Base-by-base conservation (phyloP, 23 tunicate species). In the Styela clava region DNA sequence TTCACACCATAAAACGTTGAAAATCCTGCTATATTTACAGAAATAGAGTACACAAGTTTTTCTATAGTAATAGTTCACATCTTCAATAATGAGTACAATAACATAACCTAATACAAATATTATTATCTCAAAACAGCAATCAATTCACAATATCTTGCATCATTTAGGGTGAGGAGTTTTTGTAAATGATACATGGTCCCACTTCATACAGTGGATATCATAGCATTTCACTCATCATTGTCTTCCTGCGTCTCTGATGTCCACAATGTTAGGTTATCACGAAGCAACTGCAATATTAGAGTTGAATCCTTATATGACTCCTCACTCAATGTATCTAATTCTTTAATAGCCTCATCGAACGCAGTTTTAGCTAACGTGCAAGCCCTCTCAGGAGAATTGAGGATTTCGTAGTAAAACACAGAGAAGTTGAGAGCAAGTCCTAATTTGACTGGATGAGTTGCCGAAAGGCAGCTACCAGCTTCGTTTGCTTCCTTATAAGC, bases 191-290 rank as follows among this genome's bases (percentile, higher is more conserved):
- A n/a, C n/a, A n/a, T n/a, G n/a, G n/a, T n/a, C n/a, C n/a, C n/a
- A n/a, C n/a, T n/a, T n/a, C n/a, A n/a, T n/a, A n/a, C n/a, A n/a
- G n/a, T n/a, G n/a, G n/a, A n/a, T n/a, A n/a, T n/a, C n/a, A n/a
- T n/a, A n/a, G n/a, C n/a, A n/a, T n/a, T n/a, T n/a, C n/a, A n/a
- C 56, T 19, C 21, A 22, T 74, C 79, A 18, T 74, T 52, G 0
- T 21, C 79, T 30, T 32, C n/a, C 34, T 74, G 52, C 20, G 51
- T 20, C 21, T 76, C 81, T 7, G 81, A 76, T n/a, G 81, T 76
- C 81, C 81, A 76, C 81, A 76, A 29, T 56, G 81, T 76, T 64
- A 76, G 52, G 81, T 76, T 76, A 1, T 76, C 81, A 33, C 81
- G 52, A 52, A 76, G 33, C 64, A 76, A 52, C 65, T 76, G 81